These are phyloP conservation scores for Emydoidea blandingii DNA, from an alignment of 2,797 vertebrate genomes.

Conservation along the genomic window DNA sequence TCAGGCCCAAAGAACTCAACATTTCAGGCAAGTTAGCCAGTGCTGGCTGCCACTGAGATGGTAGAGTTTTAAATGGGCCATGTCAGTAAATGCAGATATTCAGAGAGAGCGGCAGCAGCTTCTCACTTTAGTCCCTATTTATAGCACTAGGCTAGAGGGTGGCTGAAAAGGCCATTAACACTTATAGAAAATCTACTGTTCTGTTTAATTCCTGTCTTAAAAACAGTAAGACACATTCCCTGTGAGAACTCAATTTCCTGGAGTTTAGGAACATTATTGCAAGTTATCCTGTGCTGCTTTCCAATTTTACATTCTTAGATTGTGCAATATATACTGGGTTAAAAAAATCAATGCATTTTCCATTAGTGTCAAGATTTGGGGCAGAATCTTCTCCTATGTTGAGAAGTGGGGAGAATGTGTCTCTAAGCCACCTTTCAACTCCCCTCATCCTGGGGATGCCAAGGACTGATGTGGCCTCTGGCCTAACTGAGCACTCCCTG, in stretches of 20 bases:
- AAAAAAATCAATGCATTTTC: background rate
- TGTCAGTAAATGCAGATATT: background rate
- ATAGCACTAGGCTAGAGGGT: constrained; percentile 42
- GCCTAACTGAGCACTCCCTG: background rate
- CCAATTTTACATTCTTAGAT: background rate
- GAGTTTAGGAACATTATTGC: background rate
- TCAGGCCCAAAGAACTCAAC: background rate
- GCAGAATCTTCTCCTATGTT: background rate
- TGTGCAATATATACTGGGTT: background rate
- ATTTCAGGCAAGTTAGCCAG: background rate
- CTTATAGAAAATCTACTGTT: background rate
- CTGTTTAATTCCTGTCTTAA: constrained; percentile 18
- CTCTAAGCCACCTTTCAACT: background rate
- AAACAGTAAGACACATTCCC: background rate
- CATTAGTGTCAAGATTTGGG: background rate
- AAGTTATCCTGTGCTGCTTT: background rate
- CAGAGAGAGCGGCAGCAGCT: background rate
- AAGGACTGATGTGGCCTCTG: background rate
- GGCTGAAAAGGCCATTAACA: constrained; percentile 55
- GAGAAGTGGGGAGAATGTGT: background rate
- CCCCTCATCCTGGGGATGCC: background rate
- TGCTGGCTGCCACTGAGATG: background rate
- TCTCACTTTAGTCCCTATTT: constrained; percentile 41
- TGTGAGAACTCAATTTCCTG: background rate
- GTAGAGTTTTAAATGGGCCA: background rate